Evolutionary conservation across 2,888 invertebrate genomes (phyloP), one percentile per base, ranked within the genome.

Genomic region (Oxycera nigricornis): DNA sequence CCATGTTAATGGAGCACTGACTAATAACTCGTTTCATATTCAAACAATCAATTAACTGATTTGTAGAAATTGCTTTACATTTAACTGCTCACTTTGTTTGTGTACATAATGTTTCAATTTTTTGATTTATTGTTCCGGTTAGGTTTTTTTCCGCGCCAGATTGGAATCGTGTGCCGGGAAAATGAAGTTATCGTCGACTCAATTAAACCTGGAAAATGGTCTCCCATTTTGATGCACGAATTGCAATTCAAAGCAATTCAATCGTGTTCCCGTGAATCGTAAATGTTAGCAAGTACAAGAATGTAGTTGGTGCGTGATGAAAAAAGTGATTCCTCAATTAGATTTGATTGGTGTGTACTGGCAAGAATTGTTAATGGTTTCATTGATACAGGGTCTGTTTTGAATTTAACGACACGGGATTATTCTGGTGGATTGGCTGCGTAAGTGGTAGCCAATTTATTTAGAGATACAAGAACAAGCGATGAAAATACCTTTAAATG

Each of bases 21-120:
- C 74, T 75, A 74, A 76, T 76, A 76, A 74, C 74, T 74, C 68
- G 73, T 72, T 65, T 59, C 68, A 62, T 76, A 74, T 76, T 76
- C 70, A 75, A 76, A 76, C 76, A 76, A 76, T 76, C 76, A 76
- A 76, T 76, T 76, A 76, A 75, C 73, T 76, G 76, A 76, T 75
- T 76, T 75, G 76, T 75, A 73, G 73, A 68, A 74, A 74, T 76
- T 76, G 74, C 70, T 74, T 76, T 75, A 17, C 50, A 61, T 73
- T 62, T 74, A 70, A 73, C 73, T 62, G 55, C 75, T 65, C 35
- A 72, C 62, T 68, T 35, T 50, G 52, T 35, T 55, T 52, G 70
- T 65, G 39, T 41, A 65, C 65, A 41, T 52, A 70, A 70, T 70
- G 70, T 70, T 70, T 70, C 70, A 70, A 35, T 70, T 22, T 70